Conservation (phyloP, 1,140 invertebrate genomes). For the Chlorops oryzae region DNA sequence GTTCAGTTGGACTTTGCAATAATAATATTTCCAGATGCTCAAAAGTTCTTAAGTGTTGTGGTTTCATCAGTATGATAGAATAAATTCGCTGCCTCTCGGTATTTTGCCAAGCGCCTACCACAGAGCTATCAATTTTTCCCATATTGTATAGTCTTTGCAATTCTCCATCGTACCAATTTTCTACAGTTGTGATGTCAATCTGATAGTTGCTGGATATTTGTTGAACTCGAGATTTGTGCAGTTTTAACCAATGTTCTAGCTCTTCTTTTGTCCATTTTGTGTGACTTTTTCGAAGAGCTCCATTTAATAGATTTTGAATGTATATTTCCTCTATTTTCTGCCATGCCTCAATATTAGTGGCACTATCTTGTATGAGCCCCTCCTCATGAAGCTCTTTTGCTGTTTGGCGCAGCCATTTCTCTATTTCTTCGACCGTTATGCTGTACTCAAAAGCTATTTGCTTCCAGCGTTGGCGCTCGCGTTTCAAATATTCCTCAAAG, state of each 20-base stretch:
- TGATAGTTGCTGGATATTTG: slow-evolving; percentile 30
- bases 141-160: slow-evolving; percentile 27
- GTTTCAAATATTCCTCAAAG: slow-evolving; percentile 29
- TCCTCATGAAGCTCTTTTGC: slow-evolving; percentile 21
- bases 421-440: slow-evolving; percentile 36
- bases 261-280: slow-evolving; percentile 38
- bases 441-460: slow-evolving; percentile 32
- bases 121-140: slow-evolving; percentile 21
- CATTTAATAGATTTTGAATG: slow-evolving; percentile 33
- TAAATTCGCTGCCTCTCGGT: slow-evolving; percentile 32
- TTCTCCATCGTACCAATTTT: slow-evolving; percentile 33
- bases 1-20: slow-evolving; percentile 17
- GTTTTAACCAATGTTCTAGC: slow-evolving; percentile 22
- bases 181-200: slow-evolving; percentile 30
- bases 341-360: slow-evolving; percentile 28
- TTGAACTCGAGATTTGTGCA: slow-evolving; percentile 29
- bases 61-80: slow-evolving; percentile 18
- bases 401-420: slow-evolving; percentile 24
- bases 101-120: slow-evolving; percentile 25
- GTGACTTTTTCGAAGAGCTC: slow-evolving; percentile 29
- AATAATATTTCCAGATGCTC: slow-evolving; percentile 20
- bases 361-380: slow-evolving; percentile 22
- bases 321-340: slow-evolving; percentile 25
- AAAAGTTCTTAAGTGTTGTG: slow-evolving; percentile 14
- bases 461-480: slow-evolving; percentile 26